Conservation (phyloP, 2,888 invertebrate species). For the Eudasyphora cyanicolor region DNA sequence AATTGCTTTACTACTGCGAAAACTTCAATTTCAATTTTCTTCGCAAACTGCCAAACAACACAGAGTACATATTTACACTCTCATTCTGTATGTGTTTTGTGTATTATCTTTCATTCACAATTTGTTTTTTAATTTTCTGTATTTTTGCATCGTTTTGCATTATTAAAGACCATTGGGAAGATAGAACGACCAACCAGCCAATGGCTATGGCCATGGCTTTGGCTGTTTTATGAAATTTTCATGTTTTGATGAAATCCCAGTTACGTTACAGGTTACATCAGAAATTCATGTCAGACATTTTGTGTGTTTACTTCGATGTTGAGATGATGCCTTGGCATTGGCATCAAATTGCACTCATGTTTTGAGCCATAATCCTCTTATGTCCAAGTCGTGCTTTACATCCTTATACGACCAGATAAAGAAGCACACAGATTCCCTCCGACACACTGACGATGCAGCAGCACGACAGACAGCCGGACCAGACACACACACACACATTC, state of each 20-base stretch:
- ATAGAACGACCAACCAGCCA: too few species aligned
- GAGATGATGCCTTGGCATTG: constrained; percentile 58
- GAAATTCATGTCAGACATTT: constrained; percentile 53
- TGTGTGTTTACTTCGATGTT: constrained; percentile 53
- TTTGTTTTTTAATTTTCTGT: constrained; percentile 6
- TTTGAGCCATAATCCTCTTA: constrained; percentile 51
- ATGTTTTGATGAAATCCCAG: constrained; percentile 33
- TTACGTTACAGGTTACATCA: constrained; percentile 36
- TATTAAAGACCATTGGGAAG: constrained; percentile 27
- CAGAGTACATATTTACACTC: too few species aligned
- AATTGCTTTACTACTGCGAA: background rate
- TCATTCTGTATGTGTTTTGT: too few species aligned
- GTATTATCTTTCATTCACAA: too few species aligned
- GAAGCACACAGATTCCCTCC: background rate
- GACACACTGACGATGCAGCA: background rate
- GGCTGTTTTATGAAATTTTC: constrained; percentile 25
- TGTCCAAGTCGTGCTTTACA: constrained; percentile 50
- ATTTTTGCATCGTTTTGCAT: constrained; percentile 3
- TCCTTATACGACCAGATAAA: constrained; percentile 29
- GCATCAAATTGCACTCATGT: constrained; percentile 58
- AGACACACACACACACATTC: background rate
- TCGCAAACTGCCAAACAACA: constrained; percentile 2
- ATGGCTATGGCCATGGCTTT: too few species aligned
- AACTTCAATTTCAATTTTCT: background rate
- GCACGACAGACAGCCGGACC: background rate